Evolutionary conservation across 2,888 invertebrate species (phyloP).

Genomic region (Caenorhabditis virilis): DNA sequence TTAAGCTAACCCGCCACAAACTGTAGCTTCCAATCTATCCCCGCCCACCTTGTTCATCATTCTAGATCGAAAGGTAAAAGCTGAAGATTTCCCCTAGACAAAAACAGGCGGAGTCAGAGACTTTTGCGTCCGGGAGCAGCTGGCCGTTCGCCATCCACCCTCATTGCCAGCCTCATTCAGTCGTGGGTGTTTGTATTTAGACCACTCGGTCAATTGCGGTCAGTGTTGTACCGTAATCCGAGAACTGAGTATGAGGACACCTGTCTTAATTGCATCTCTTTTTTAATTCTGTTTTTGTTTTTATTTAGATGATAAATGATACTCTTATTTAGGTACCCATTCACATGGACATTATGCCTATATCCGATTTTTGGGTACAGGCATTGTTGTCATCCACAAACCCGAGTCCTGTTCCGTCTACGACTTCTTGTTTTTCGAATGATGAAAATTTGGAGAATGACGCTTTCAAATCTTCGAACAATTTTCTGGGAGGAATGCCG

Average conservation of each 20-base stretch:
- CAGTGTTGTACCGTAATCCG: conserved; percentile 1
- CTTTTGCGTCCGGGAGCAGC: neutral
- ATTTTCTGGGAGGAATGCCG: too few relatives aligned
- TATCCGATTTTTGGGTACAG: conserved; percentile 43
- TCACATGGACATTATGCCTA: conserved; percentile 19
- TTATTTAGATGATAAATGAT: neutral
- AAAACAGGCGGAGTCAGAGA: too few relatives aligned
- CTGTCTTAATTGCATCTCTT: neutral
- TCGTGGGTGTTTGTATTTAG: neutral
- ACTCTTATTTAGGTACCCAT: too few relatives aligned
- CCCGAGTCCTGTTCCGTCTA: conserved; percentile 36
- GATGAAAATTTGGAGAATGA: conserved; percentile 30
- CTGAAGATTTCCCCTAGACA: too few relatives aligned
- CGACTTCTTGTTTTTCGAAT: conserved; percentile 20
- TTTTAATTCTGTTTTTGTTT: neutral
- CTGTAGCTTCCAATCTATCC: too few relatives aligned
- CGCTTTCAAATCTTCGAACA: conserved; percentile 8
- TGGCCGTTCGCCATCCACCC: too few relatives aligned
- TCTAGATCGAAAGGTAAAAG: too few relatives aligned
- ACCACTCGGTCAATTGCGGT: conserved; percentile 1
- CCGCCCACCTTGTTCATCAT: too few relatives aligned
- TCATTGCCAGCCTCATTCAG: neutral
- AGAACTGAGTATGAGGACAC: neutral
- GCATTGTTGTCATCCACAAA: conserved; percentile 29
- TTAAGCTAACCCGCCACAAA: too few relatives aligned